Conservation (phyloP, 2,888 invertebrate genomes). For the Orthosia incerta region DNA sequence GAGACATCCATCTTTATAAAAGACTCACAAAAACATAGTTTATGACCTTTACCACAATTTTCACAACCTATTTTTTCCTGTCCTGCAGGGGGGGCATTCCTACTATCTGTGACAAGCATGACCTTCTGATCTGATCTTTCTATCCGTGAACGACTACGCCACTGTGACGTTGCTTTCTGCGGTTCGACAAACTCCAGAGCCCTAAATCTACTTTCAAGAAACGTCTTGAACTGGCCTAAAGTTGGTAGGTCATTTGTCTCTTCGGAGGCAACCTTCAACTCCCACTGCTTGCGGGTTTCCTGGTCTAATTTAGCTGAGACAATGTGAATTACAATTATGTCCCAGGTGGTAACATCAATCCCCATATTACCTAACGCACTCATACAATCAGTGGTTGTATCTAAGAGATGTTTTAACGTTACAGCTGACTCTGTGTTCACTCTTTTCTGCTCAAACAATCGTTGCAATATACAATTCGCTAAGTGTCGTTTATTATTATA, state of each 20-base stretch:
- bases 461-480: slow-evolving; percentile 16
- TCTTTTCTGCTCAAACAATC: slow-evolving; percentile 11
- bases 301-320: slow-evolving; percentile 5
- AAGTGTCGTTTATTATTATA: slow-evolving; percentile 22
- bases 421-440: slow-evolving; percentile 9
- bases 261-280: not conserved
- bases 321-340: slow-evolving; percentile 7
- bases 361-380: slow-evolving; percentile 19
- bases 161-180: not conserved
- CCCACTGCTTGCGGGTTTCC: slow-evolving; percentile 1
- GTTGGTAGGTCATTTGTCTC: not conserved
- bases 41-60: slow-evolving; percentile 4
- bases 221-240: slow-evolving; percentile 4
- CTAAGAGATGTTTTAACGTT: slow-evolving; percentile 18
- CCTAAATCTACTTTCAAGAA: slow-evolving; percentile 2
- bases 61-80: slow-evolving; percentile 1
- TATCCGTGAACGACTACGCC: not conserved
- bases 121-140: slow-evolving; percentile 8
- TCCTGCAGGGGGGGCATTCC: not conserved
- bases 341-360: slow-evolving; percentile 15
- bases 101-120: not conserved
- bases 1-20: slow-evolving; percentile 5
- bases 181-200: slow-evolving; percentile 3
- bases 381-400: slow-evolving; percentile 29
- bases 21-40: not conserved